A percentile compares a stretch with the other conserved stretches of the same genome.
Evolutionary conservation across 2,888 invertebrate genomes (phyloP).

Genomic region (Lochmaea capreae): DNA sequence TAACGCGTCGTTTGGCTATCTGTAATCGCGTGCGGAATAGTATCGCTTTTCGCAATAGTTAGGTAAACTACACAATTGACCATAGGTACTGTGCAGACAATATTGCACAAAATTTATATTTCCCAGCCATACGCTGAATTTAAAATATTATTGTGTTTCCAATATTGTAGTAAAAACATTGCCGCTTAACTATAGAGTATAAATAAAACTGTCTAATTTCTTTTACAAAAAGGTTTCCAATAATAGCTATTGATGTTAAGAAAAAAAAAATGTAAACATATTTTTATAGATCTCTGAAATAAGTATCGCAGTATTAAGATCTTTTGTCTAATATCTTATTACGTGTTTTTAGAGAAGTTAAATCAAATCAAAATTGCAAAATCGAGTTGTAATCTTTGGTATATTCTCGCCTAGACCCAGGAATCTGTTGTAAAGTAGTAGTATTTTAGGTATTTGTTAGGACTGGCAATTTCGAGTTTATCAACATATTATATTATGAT

Average conservation of each 20-base stretch:
- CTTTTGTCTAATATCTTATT: slow-evolving; percentile 3
- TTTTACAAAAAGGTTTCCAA: background rate
- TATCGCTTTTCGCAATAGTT: too few relatives aligned
- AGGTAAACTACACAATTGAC: too few relatives aligned
- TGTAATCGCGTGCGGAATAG: too few relatives aligned
- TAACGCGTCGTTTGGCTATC: too few relatives aligned
- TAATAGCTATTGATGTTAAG: background rate
- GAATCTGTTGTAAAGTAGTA: slow-evolving; percentile 50
- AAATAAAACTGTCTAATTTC: too few relatives aligned
- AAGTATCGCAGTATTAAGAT: background rate
- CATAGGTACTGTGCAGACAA: too few relatives aligned
- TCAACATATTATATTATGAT: slow-evolving; percentile 56
- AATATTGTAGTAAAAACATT: too few relatives aligned
- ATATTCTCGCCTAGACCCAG: slow-evolving; percentile 40
- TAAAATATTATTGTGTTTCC: too few relatives aligned
- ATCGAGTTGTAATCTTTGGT: slow-evolving; percentile 36
- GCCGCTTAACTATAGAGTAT: too few relatives aligned
- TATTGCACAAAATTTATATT: too few relatives aligned
- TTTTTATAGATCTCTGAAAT: background rate
- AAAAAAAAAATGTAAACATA: slow-evolving; percentile 5
- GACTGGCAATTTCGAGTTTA: slow-evolving; percentile 62
- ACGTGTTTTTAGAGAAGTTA: slow-evolving; percentile 2
- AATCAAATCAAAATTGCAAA: slow-evolving; percentile 27
- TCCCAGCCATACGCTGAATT: too few relatives aligned
- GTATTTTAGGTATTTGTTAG: slow-evolving; percentile 62